These are phyloP conservation scores for Aphrophora alni DNA, from an alignment of 2,888 invertebrate species.

Conservation along the genomic window DNA sequence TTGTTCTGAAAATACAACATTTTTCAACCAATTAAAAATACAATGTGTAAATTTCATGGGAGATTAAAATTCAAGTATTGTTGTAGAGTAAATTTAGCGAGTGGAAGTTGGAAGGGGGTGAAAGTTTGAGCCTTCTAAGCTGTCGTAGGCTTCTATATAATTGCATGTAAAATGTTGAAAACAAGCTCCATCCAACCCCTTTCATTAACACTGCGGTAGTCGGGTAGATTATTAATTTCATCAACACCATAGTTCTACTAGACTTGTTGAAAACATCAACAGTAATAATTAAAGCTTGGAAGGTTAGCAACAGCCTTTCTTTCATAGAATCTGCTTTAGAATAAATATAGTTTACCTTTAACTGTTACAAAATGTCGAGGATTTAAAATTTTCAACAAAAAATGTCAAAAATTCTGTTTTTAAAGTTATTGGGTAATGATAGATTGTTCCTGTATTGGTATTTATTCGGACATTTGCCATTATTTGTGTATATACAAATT, in stretches of 20 bases:
- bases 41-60: conserved; percentile 12
- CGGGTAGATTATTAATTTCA: neutral
- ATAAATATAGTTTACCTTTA: too few relatives aligned
- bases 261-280: neutral
- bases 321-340: too few relatives aligned
- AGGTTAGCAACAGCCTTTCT: too few relatives aligned
- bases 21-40: neutral
- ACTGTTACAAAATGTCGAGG: too few relatives aligned
- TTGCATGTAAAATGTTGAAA: conserved; percentile 44
- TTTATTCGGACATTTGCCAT: too few relatives aligned
- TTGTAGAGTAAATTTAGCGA: conserved; percentile 11
- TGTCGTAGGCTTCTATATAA: conserved; percentile 56
- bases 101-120: too few relatives aligned
- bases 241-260: neutral
- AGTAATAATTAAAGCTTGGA: too few relatives aligned
- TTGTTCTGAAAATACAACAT: neutral
- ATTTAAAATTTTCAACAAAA: too few relatives aligned
- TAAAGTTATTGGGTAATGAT: too few relatives aligned
- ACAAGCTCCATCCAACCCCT: conserved; percentile 29
- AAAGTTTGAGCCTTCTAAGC: conserved; percentile 35
- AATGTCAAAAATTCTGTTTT: too few relatives aligned
- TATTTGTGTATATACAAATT: too few relatives aligned
- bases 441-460: too few relatives aligned
- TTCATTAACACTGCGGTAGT: conserved; percentile 5
- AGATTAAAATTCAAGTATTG: conserved; percentile 19